Conservation (phyloP, 2,797 vertebrate species). For the Esox masquinongy region DNA sequence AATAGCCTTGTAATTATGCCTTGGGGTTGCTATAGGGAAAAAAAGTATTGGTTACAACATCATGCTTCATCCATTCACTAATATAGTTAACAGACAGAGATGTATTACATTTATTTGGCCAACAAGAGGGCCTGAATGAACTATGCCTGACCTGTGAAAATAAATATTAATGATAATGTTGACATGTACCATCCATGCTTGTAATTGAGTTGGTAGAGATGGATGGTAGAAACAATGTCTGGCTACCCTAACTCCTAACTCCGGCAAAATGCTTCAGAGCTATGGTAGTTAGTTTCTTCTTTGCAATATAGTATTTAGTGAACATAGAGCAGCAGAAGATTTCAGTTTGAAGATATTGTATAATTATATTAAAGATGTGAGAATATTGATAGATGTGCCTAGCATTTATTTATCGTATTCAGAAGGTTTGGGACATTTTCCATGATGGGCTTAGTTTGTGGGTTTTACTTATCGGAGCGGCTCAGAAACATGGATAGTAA, state of each 20-base stretch:
- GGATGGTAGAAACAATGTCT: neutral
- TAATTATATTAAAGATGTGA: neutral
- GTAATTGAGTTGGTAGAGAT: neutral
- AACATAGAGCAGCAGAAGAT: neutral
- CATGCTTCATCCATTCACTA: neutral
- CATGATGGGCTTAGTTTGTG: neutral
- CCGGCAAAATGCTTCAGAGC: no score
- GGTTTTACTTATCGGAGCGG: neutral
- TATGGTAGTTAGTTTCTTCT: no score
- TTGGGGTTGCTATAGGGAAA: neutral
- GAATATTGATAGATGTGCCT: neutral
- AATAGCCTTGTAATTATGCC: neutral
- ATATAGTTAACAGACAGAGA: neutral
- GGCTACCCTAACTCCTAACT: no score
- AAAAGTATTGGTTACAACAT: no score
- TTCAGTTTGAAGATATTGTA: neutral
- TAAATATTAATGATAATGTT: neutral
- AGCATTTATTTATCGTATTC: neutral
- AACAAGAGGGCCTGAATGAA: neutral
- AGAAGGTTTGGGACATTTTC: neutral
- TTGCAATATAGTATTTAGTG: no score
- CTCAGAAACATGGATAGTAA: conserved; percentile 26
- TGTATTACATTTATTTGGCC: neutral
- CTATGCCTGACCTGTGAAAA: neutral
- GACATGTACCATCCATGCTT: neutral